These are phyloP conservation scores for Trachelus troglodyta DNA, from an alignment of 2,888 invertebrate species.

Conservation along the genomic window DNA sequence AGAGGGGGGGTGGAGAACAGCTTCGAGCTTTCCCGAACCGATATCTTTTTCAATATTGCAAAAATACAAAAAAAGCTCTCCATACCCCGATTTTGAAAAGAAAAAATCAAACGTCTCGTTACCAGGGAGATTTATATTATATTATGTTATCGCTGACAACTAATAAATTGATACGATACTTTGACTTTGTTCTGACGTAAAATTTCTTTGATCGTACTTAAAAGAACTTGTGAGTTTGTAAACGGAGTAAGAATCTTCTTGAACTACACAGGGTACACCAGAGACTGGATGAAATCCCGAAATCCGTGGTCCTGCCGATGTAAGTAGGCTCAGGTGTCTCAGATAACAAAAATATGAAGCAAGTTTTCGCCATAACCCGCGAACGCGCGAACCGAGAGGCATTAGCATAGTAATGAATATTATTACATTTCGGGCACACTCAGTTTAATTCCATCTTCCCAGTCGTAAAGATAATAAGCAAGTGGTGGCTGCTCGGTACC, in stretches of 20 bases:
- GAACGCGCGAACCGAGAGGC: constrained; percentile 35
- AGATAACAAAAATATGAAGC: constrained; percentile 65
- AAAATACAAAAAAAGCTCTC: background rate
- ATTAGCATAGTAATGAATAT: constrained; percentile 68
- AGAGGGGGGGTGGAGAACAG: background rate
- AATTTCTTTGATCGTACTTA: background rate
- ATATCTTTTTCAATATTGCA: background rate
- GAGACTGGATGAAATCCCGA: constrained; percentile 4
- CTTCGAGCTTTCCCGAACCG: background rate
- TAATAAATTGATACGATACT: background rate
- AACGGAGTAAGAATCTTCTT: background rate
- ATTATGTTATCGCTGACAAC: background rate
- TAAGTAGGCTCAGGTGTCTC: constrained; percentile 50
- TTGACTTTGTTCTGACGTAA: background rate
- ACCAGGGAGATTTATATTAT: background rate
- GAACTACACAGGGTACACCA: background rate
- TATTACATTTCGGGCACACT: constrained; percentile 65
- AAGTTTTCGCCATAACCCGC: constrained; percentile 61
- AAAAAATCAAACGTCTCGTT: background rate
- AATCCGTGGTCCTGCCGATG: constrained; percentile 14
- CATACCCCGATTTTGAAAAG: background rate
- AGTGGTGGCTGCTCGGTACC: constrained; percentile 44
- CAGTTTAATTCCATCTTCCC: constrained; percentile 66
- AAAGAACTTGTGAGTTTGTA: background rate
- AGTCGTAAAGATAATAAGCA: constrained; percentile 67